Evolutionary conservation across 2,888 invertebrate species (phyloP).

Genomic region (Petrolisthes manimaculis): DNA sequence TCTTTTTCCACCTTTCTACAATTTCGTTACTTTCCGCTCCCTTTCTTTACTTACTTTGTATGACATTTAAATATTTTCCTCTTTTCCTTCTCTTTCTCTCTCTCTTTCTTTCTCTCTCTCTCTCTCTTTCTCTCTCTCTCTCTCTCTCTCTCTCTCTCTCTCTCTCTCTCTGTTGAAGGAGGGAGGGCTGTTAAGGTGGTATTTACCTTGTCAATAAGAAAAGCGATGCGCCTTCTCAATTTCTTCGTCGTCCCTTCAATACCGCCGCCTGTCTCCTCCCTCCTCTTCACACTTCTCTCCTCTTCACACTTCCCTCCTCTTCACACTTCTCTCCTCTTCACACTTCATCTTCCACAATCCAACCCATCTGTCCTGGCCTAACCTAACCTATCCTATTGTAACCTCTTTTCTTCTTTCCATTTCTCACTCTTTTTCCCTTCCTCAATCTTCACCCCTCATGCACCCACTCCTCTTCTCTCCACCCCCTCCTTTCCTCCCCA

Average conservation of each 20-base stretch:
- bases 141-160: background rate
- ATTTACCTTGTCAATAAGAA: background rate
- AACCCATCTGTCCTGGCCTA: too few relatives aligned
- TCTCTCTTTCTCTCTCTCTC: background rate
- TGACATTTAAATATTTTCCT: too few relatives aligned
- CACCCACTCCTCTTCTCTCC: background rate
- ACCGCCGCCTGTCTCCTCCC: background rate
- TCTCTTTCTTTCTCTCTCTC: conserved; percentile 17
- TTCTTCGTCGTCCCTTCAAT: background rate
- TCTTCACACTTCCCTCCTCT: background rate
- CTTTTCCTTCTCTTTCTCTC: background rate
- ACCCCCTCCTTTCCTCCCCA: background rate
- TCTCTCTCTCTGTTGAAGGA: background rate
- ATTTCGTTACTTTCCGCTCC: too few relatives aligned
- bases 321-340: background rate
- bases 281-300: background rate
- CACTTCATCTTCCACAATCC: too few relatives aligned
- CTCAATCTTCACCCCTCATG: background rate
- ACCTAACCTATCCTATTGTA: too few relatives aligned
- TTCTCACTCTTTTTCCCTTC: background rate
- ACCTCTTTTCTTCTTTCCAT: background rate
- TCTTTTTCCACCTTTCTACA: too few relatives aligned
- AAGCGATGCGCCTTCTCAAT: conserved; percentile 10
- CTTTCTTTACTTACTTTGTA: too few relatives aligned
- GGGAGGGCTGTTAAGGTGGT: background rate